Conservation (phyloP, 2,888 invertebrate species). For the Ichneumoninae sp. region DNA sequence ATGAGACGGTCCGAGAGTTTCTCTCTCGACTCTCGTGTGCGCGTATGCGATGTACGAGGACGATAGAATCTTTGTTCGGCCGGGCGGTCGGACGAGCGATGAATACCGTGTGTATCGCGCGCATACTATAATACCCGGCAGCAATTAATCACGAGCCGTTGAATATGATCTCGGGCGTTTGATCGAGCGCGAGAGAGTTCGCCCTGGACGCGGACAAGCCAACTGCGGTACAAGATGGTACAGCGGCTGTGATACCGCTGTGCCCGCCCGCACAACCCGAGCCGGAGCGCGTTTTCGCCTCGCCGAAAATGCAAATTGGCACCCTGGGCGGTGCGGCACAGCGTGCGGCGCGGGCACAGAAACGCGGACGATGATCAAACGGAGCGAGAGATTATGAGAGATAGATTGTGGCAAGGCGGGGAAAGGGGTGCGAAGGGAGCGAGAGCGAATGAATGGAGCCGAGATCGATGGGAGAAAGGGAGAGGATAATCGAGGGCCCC, state of each 20-base stretch:
- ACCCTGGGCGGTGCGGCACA: slow-evolving; percentile 59
- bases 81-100: slow-evolving; percentile 35
- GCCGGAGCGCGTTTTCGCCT: slow-evolving; percentile 50
- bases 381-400: slow-evolving; percentile 20
- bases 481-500: background rate
- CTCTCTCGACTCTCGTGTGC: background rate
- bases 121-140: slow-evolving; percentile 41
- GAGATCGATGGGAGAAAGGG: background rate
- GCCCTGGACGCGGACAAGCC: background rate
- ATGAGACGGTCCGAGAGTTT: background rate
- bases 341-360: slow-evolving; percentile 24
- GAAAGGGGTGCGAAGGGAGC: slow-evolving; percentile 17
- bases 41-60: slow-evolving; percentile 7
- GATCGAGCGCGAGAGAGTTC: slow-evolving; percentile 28
- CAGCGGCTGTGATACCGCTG: background rate
- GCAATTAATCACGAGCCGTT: slow-evolving; percentile 60
- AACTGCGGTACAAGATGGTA: background rate
- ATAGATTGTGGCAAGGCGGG: background rate
- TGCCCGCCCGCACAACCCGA: slow-evolving; percentile 9
- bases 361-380: slow-evolving; percentile 49
- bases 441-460: background rate
- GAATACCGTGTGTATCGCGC: slow-evolving; percentile 32
- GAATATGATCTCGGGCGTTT: slow-evolving; percentile 58
- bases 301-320: slow-evolving; percentile 63
- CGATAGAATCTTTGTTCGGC: slow-evolving; percentile 41